Conservation (phyloP, 1,140 invertebrate genomes). For the Hylaeus volcanicus region DNA sequence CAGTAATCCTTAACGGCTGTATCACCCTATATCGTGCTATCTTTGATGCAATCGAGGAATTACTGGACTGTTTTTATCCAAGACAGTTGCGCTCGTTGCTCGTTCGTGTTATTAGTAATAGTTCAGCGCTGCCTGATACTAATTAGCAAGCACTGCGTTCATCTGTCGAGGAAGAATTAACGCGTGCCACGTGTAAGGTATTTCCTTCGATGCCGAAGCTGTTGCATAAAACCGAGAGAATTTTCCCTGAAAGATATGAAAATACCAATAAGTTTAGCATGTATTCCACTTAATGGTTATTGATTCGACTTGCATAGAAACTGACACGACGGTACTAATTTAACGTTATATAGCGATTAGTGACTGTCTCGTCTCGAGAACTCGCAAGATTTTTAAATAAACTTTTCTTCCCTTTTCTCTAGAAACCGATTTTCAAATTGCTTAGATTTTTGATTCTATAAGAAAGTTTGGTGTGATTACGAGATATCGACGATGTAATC, state of each 20-base stretch:
- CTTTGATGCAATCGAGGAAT: constrained; percentile 1
- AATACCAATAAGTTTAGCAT: not conserved
- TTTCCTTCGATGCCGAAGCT: not conserved
- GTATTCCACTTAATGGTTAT: not conserved
- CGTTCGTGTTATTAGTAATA: constrained; percentile 25
- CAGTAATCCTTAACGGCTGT: not conserved
- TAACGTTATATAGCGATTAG: too few species aligned
- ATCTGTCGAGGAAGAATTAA: not conserved
- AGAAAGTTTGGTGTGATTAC: too few species aligned
- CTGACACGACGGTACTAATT: not conserved
- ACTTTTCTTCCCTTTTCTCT: too few species aligned
- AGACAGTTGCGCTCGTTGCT: constrained; percentile 12
- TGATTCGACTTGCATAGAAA: not conserved
- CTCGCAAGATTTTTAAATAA: too few species aligned
- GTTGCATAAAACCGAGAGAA: not conserved
- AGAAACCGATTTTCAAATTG: too few species aligned
- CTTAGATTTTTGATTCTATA: too few species aligned
- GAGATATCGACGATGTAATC: too few species aligned
- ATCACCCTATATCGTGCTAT: not conserved
- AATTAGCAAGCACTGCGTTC: constrained; percentile 9
- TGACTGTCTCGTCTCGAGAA: too few species aligned
- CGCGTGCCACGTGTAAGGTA: constrained; percentile 13
- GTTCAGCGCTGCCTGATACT: constrained; percentile 15
- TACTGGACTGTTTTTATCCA: constrained; percentile 14
- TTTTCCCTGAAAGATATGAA: not conserved